Conservation (phyloP, 2,888 invertebrate genomes). For the Cheilosia scutellata region DNA sequence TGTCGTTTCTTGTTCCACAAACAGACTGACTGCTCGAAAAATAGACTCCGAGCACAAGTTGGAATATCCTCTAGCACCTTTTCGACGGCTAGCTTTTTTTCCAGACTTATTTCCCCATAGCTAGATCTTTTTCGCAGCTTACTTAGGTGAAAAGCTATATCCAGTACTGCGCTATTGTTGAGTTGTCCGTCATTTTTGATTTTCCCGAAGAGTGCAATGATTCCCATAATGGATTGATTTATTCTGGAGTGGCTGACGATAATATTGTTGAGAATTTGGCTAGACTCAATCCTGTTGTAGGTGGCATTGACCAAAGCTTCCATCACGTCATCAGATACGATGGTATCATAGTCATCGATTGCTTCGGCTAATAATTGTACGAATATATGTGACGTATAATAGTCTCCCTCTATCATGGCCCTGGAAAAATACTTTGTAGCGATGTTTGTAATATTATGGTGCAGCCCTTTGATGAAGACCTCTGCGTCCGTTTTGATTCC, state of each 20-base stretch:
- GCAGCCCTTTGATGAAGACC: background rate
- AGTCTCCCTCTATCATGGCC: constrained; percentile 10
- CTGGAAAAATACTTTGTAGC: background rate
- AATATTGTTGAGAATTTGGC: constrained; percentile 12
- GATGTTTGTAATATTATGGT: background rate
- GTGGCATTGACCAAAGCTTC: constrained; percentile 2
- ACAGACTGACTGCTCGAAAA: constrained; percentile 35
- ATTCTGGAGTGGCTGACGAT: constrained; percentile 3
- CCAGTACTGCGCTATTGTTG: background rate
- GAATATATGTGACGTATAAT: background rate
- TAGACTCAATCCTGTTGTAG: background rate
- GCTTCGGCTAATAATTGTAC: background rate
- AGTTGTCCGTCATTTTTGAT: background rate
- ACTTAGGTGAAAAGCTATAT: constrained; percentile 21
- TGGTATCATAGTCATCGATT: constrained; percentile 2
- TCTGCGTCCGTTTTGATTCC: background rate
- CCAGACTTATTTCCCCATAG: background rate
- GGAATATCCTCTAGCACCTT: constrained; percentile 30
- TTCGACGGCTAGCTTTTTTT: background rate
- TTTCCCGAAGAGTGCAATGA: constrained; percentile 20
- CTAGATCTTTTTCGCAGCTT: background rate
- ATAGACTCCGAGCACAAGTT: constrained; percentile 41
- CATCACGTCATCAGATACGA: constrained; percentile 24
- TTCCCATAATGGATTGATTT: constrained; percentile 20
- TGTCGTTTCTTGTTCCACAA: constrained; percentile 33